Conservation (phyloP, 1,140 invertebrate genomes). For the Nautilus pompilius region DNA sequence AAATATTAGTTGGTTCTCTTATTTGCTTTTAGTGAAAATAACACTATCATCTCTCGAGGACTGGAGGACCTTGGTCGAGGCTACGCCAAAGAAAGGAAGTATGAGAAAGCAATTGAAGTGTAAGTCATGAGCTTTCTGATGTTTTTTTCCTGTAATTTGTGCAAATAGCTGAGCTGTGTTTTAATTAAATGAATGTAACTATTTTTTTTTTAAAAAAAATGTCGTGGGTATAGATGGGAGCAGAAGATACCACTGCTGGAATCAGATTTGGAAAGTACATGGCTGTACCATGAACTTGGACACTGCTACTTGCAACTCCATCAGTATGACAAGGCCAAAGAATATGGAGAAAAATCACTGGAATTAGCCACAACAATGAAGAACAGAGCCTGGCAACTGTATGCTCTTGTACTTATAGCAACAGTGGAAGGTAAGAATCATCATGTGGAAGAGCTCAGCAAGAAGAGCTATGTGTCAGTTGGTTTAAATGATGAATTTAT, state of each 20-base stretch:
- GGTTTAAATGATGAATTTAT: no score
- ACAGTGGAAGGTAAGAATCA: conserved; percentile 45
- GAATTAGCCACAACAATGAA: conserved; percentile 37
- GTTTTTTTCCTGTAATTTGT: background rate
- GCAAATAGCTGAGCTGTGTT: background rate
- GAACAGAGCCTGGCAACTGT: conserved; percentile 51
- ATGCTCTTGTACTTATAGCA: conserved; percentile 49
- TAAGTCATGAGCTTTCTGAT: conserved; percentile 20
- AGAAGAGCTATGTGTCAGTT: no score
- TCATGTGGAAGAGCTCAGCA: no score
- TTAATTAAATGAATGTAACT: background rate
- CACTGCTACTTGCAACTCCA: conserved; percentile 51
- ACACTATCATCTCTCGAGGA: conserved; percentile 40
- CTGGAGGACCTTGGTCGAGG: conserved; percentile 49
- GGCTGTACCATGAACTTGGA: conserved; percentile 54
- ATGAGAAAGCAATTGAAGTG: conserved; percentile 44
- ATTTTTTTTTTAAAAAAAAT: background rate
- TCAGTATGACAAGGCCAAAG: conserved; percentile 32
- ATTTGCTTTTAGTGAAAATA: conserved; percentile 33
- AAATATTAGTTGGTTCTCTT: background rate
- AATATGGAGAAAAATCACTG: conserved; percentile 46
- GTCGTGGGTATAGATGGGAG: conserved; percentile 35
- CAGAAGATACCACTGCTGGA: conserved; percentile 44
- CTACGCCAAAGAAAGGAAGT: conserved; percentile 41
- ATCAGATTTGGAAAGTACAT: conserved; percentile 44